Evolutionary conservation across 2,797 vertebrate genomes (phyloP).

Genomic region (Anguilla pacifica): DNA sequence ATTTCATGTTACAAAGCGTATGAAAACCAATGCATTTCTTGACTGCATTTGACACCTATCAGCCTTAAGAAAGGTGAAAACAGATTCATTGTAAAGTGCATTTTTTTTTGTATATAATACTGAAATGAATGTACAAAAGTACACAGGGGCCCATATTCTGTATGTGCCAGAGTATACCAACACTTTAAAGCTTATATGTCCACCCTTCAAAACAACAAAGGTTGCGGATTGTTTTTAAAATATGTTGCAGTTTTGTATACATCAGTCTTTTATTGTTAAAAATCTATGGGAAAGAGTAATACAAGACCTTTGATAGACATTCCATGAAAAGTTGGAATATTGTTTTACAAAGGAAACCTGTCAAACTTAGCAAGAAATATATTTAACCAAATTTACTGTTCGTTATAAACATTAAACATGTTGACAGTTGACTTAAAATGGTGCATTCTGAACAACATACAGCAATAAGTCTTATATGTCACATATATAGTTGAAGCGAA

Average conservation of each 20-base stretch:
- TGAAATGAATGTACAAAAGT: conserved; percentile 35
- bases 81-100: conserved; percentile 31
- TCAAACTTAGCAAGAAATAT: conserved; percentile 22
- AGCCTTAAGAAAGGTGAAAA: conserved; percentile 32
- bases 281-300: conserved; percentile 25
- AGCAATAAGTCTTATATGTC: conserved; percentile 25
- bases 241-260: conserved; percentile 30
- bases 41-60: conserved; percentile 35
- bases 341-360: conserved; percentile 30
- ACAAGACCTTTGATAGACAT: conserved; percentile 36
- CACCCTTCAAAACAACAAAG: conserved; percentile 26
- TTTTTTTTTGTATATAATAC: conserved; percentile 23
- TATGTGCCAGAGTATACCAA: conserved; percentile 24
- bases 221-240: conserved; percentile 23
- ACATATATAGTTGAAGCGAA: conserved; percentile 45
- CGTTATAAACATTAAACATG: conserved; percentile 72
- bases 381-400: conserved; percentile 60
- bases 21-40: conserved; percentile 39
- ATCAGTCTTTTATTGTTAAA: conserved; percentile 10
- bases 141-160: conserved; percentile 23
- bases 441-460: conserved; percentile 64
- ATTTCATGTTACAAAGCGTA: conserved; percentile 40
- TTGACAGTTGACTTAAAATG: conserved; percentile 60
- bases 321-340: conserved; percentile 39
- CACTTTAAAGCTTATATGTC: conserved; percentile 22